Evolutionary conservation across 1,140 invertebrate genomes (phyloP).

Genomic region (Papilio dardanus): DNA sequence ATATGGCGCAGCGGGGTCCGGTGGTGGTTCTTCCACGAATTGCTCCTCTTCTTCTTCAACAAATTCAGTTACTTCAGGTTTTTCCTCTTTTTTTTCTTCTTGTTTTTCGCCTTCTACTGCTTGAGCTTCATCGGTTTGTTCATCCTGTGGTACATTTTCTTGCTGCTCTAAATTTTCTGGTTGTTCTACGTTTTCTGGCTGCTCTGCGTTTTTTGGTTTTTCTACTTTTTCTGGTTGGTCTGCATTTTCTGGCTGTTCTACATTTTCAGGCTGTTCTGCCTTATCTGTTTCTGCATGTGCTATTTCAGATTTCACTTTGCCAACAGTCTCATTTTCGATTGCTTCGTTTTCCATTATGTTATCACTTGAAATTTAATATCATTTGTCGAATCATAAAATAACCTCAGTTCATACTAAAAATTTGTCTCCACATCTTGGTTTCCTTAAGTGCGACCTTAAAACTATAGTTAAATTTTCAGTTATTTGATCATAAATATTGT

Average conservation of each 20-base stretch:
- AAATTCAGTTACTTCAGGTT: constrained; percentile 42
- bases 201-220: constrained; percentile 37
- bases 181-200: constrained; percentile 29
- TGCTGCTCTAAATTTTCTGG: constrained; percentile 33
- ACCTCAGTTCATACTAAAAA: constrained; percentile 62
- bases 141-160: constrained; percentile 5
- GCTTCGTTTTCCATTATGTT: constrained; percentile 47
- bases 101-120: constrained; percentile 40
- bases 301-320: constrained; percentile 40
- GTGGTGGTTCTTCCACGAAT: constrained; percentile 64
- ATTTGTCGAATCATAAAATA: constrained; percentile 31
- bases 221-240: constrained; percentile 15
- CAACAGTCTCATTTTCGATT: constrained; percentile 12
- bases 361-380: constrained; percentile 39
- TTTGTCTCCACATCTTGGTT: constrained; percentile 59
- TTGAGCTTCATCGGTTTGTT: background rate
- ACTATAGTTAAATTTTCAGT: constrained; percentile 63
- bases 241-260: constrained; percentile 23
- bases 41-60: constrained; percentile 63
- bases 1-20: constrained; percentile 70
- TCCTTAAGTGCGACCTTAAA: constrained; percentile 60
- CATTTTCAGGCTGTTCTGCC: constrained; percentile 30
- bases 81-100: constrained; percentile 43
- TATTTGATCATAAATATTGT: constrained; percentile 67
- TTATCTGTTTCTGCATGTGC: constrained; percentile 9